Base-by-base conservation (phyloP, 2,113 vertebrate genomes). In the Tachuris rubrigastra region DNA sequence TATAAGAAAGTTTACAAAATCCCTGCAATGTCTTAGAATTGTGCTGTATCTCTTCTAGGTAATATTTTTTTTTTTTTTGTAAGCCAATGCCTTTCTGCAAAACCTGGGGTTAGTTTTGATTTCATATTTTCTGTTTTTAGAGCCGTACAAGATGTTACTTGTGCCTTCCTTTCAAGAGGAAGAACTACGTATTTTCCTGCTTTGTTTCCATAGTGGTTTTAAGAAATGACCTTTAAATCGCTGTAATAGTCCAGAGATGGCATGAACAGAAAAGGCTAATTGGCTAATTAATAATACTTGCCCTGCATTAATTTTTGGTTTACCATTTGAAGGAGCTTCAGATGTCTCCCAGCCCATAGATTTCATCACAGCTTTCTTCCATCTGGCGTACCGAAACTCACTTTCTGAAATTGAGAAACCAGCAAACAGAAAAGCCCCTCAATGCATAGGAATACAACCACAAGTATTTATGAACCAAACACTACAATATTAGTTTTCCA, bases 281-380 rank as follows among this genome's bases (percentile, higher is more conserved):
- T 59, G 63, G 46, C 55, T 92, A 81, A 53, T 59, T 80, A 90
- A 17, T 69, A 87, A 37, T 9, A 59, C 9, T 56, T 58, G 35
- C 47, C 9, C 14, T 46, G 41, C 39, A 87, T 55, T 69, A 62
- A 87, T 41, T 52, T 95, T 31, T 76, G 27, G 2, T 58, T 98
- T 98, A 97, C 98, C 96, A 22, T 98, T 97, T 97, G 96, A 80
- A 78, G 98, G 72, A 53, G 98, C 86, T 59, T 99, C 98, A 52
- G 98, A 95, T 66, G 98, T 98, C 96, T 98, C 99, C 99, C 99
- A 99, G 94, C 98, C 99, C 98, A 99, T 99, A 95, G 99, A 98
- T 67, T 98, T 99, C 98, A 98, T 97, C 56, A 99, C 99, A 21
- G 99, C 99, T 96, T 99, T 99, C 97, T 99, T 99, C 99, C 99